Base-by-base conservation (phyloP, 2,797 vertebrate genomes). In the Kryptopterus vitreolus region DNA sequence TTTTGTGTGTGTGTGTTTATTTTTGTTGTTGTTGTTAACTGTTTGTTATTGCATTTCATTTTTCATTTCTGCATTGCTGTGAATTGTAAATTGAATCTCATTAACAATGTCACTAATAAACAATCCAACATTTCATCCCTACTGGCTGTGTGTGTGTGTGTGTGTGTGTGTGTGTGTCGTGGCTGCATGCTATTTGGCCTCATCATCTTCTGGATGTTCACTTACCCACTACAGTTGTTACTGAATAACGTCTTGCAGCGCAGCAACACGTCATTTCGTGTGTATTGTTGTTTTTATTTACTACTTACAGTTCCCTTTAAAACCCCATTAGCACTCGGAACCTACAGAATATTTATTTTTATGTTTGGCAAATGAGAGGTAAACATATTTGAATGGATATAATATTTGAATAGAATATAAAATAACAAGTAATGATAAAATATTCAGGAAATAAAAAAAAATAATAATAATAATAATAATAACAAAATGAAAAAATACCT, bases 21-120 rank as follows among this genome's bases (percentile, higher is more conserved):
- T 50, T 20, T 31, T 52, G 7, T 61, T 4, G 61, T 20, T 31
- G 38, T 71, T 53, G 26, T 52, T 71, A 70, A 70, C 46, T 38
- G 10, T 29, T 35, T 15, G 46, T 43, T 43, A 7, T 38, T 18
- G 48, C 66, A 48, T 77, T 52, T 33, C 78, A 70, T 70, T 31
- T 13, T 46, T 1, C 13, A 4, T 48, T 43, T 20, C 53, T 33
- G 57, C 31, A 22, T 57, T 43, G 35, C 59, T 69, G 43, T 76
- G 48, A 59, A 35, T 10, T 79, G 58, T 81, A 10, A 43, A 43
- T 50, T 77, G 50, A 22, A 80, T 15, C 35, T 72, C 26, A 58
- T 55, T 62, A 52, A 48, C 66, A 10, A 52, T 86, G 74, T 80
- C 33, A 78, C 82, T 77, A 81, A 86, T 84, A 82, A 86, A 84